phyloP scores from a whole-genome alignment of 1,140 invertebrate species.

The Eupristina koningsbergeri region DNA sequence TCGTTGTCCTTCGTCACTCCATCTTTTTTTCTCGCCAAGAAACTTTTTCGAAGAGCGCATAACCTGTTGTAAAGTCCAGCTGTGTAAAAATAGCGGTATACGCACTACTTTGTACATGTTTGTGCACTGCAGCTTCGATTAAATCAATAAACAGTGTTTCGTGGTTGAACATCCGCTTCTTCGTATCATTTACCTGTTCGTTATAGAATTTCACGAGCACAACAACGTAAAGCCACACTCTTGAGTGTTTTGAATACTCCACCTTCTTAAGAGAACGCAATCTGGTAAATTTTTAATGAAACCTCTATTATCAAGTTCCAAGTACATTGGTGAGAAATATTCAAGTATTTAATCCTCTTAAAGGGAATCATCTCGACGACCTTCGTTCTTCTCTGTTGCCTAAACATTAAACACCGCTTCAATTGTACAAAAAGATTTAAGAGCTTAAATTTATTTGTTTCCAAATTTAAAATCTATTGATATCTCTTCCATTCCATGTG shows the following conservation, averaged over 20 bases:
- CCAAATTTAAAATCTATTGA: background rate
- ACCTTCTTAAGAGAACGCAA: no score
- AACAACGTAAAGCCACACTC: no score
- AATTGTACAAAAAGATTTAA: no score
- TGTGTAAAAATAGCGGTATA: slow-evolving; percentile 66
- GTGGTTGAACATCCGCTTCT: background rate
- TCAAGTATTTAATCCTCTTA: background rate
- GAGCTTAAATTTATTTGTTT: no score
- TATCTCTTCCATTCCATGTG: no score
- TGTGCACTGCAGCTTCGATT: background rate
- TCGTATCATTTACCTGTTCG: no score
- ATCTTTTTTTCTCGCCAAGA: slow-evolving; percentile 45
- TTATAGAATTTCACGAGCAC: no score
- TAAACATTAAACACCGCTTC: background rate
- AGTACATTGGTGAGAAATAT: no score
- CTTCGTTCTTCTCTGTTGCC: background rate
- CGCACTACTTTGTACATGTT: background rate
- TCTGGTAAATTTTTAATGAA: no score
- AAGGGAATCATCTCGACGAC: background rate
- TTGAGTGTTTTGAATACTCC: no score
- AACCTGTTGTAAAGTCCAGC: slow-evolving; percentile 66
- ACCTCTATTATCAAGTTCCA: no score
- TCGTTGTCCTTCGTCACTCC: background rate
- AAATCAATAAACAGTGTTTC: background rate
- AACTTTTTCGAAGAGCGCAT: slow-evolving; percentile 49